Percentiles rank a stretch among this genome's conserved stretches.
Conservation (phyloP, 1,140 invertebrate genomes). For the Magallana gigas region DNA sequence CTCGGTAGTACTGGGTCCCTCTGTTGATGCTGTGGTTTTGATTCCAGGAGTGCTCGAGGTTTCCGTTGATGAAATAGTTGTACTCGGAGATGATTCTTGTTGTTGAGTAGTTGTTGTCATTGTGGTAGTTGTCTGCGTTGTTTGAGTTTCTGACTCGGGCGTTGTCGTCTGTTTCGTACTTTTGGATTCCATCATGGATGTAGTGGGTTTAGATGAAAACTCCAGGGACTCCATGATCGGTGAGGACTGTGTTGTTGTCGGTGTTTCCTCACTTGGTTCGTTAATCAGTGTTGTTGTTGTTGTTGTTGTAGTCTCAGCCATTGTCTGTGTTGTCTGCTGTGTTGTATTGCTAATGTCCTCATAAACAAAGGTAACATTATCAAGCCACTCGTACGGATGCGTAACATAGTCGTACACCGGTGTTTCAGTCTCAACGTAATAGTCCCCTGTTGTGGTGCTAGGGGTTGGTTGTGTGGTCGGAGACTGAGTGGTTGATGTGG, state of each 20-base stretch:
- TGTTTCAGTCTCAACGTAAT: background rate
- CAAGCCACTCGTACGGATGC: background rate
- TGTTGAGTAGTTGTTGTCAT: background rate
- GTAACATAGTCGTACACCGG: background rate
- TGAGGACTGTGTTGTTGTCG: background rate
- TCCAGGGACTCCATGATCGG: background rate
- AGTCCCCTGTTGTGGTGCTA: background rate
- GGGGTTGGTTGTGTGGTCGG: background rate
- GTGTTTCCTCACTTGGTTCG: background rate
- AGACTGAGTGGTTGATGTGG: background rate
- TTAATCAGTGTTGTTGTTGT: background rate
- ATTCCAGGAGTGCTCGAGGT: background rate
- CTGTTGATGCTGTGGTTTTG: background rate
- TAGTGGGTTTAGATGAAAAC: background rate
- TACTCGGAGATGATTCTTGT: background rate
- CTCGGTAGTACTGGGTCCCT: background rate
- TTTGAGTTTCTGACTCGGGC: background rate
- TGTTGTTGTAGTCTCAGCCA: background rate
- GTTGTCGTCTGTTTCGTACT: slow-evolving; percentile 25
- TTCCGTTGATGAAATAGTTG: background rate
- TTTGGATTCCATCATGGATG: background rate
- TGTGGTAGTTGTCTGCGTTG: background rate
- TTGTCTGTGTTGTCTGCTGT: background rate
- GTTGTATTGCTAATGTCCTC: background rate
- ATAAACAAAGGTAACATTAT: background rate